These are phyloP conservation scores for Leptothorax acervorum DNA, from an alignment of 2,888 invertebrate species.

Conservation along the genomic window DNA sequence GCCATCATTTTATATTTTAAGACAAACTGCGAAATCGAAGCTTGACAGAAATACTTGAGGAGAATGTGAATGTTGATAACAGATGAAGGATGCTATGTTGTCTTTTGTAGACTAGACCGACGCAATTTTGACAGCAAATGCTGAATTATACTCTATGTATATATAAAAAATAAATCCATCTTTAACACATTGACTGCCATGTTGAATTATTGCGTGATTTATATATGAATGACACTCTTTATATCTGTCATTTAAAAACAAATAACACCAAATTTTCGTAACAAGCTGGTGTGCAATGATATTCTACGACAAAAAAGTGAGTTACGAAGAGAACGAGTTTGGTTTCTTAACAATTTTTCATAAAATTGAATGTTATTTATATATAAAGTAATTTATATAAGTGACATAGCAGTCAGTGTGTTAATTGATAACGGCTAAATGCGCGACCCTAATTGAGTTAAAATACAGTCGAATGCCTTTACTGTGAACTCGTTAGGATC, in stretches of 20 bases:
- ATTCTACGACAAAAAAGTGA: not conserved
- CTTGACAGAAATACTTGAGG: constrained; percentile 26
- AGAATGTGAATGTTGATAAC: not conserved
- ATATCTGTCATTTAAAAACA: not conserved
- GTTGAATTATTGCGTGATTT: not conserved
- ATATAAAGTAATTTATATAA: not conserved
- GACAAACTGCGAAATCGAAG: constrained; percentile 15
- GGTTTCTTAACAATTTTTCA: not conserved
- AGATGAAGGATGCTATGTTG: not conserved
- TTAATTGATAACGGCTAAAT: constrained; percentile 11
- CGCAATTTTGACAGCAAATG: constrained; percentile 27
- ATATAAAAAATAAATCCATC: constrained; percentile 16
- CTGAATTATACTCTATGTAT: constrained; percentile 25
- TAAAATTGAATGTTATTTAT: not conserved
- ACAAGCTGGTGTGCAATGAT: not conserved
- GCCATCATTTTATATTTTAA: constrained; percentile 42
- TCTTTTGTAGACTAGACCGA: constrained; percentile 21
- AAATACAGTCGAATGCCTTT: constrained; percentile 9
- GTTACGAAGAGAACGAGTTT: not conserved
- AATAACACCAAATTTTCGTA: constrained; percentile 7
- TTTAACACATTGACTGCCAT: constrained; percentile 29
- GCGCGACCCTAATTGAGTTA: not conserved
- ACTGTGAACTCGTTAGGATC: not conserved
- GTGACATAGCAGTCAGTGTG: not conserved
- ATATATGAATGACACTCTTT: constrained; percentile 13